Base-by-base conservation (phyloP, 2,797 vertebrate species). In the Crax fasciolata region DNA sequence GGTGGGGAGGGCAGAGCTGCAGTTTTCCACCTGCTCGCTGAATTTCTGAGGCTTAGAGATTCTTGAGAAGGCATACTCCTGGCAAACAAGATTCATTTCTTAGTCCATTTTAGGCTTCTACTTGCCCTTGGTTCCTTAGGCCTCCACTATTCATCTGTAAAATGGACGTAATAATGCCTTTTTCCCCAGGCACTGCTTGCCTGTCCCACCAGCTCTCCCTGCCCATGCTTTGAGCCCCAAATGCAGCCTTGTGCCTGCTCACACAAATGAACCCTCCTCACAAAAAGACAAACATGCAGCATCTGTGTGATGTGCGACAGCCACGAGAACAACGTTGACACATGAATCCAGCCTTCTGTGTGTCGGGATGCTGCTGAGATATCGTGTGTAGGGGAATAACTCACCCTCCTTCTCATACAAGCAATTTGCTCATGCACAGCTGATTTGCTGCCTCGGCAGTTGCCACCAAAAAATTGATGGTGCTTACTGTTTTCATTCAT, bases 401-500 rank as follows among this genome's bases (percentile, higher is more conserved):
- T 61, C 75, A 83, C 67, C 55, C 73, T 46, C 2, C 5, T 3
- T 39, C 46, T 66, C n/a, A 2, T 52, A 8, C 2, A 30, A 67
- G 35, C 3, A 0, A 52, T 85, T 87, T 68, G 32, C n/a, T 66
- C 43, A 9, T n/a, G 43, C 24, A 9, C 32, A 61, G 59, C 35
- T 87, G 84, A 82, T 92, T 88, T 86, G 43, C 68, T 91, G 61
- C 55, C 58, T 78, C 82, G 72, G 30, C 84, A 55, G 72, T 81
- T 88, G 83, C 39, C 39, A 43, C 39, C 9, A 4, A 43, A 63
- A 35, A 94, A 89, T 67, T 81, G 76, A 86, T 67, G 63, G 52
- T 71, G 59, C 70, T 84, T 71, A 28, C 62, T 70, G 62, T 61
- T 89, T 89, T 70, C 30, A 38, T 86, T 90, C 59, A 88, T 70